Percentiles rank a stretch among this genome's conserved stretches.
Evolutionary conservation across 2,113 vertebrate species (phyloP).

Genomic region (Albula goreensis): DNA sequence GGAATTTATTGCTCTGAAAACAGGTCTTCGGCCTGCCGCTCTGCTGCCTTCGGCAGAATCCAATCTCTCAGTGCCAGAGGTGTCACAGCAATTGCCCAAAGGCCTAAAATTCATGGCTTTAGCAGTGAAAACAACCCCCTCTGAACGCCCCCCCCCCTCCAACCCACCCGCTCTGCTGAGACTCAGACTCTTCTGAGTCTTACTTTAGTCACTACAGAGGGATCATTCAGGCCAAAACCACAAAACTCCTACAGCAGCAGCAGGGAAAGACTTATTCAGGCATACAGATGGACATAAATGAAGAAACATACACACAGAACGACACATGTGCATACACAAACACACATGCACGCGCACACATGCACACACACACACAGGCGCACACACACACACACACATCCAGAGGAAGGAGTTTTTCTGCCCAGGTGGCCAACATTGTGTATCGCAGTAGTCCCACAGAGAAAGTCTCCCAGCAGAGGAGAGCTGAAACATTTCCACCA

Average conservation of each 20-base stretch:
- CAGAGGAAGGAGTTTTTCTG: not conserved
- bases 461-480: too few species aligned
- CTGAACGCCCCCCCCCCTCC: not conserved
- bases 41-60: not conserved
- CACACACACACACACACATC: not conserved
- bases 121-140: not conserved
- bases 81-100: not conserved
- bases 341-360: not conserved
- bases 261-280: not conserved
- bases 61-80: not conserved
- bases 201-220: not conserved
- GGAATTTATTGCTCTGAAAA: not conserved
- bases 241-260: not conserved
- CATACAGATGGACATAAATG: not conserved
- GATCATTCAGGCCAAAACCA: not conserved
- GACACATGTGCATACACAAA: not conserved
- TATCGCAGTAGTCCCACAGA: too few species aligned
- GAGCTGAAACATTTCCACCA: not conserved
- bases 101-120: not conserved
- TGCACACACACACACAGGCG: constrained; percentile 53
- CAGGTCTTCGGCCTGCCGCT: not conserved
- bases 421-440: too few species aligned
- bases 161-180: too few species aligned
- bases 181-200: too few species aligned
- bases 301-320: not conserved